Evolutionary conservation across 2,113 vertebrate genomes (phyloP).

Genomic region (Corythoichthys intestinalis): DNA sequence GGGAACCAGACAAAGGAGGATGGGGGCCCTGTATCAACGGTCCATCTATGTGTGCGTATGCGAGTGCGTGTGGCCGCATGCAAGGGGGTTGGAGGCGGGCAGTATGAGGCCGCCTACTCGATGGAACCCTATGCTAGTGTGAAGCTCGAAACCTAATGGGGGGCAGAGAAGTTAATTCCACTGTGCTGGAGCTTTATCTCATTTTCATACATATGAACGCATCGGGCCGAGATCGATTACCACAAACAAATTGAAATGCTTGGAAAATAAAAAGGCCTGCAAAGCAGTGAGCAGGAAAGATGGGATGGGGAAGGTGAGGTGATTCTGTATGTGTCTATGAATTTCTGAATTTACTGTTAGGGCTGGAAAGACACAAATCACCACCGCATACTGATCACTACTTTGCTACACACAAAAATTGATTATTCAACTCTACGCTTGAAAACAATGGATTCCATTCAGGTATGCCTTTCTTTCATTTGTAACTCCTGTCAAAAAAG

Average conservation of each 20-base stretch:
- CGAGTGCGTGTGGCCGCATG: constrained; percentile 23
- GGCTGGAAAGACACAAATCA: constrained; percentile 64
- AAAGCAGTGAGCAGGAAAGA: constrained; percentile 37
- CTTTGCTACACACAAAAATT: constrained; percentile 17
- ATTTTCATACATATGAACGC: constrained; percentile 71
- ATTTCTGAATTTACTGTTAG: constrained; percentile 59
- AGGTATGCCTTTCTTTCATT: constrained; percentile 29
- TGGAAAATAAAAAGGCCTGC: constrained; percentile 44
- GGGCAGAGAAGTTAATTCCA: constrained; percentile 70
- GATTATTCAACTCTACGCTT: constrained; percentile 59
- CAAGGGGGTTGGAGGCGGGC: constrained; percentile 13
- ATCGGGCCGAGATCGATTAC: constrained; percentile 65
- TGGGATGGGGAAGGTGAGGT: constrained; percentile 22
- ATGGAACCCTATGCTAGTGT: constrained; percentile 34
- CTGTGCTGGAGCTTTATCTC: constrained; percentile 57
- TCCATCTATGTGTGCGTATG: constrained; percentile 24
- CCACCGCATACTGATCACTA: constrained; percentile 52
- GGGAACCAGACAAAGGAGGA: constrained; percentile 20
- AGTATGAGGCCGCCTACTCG: constrained; percentile 29
- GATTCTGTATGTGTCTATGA: constrained; percentile 46
- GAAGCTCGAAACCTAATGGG: constrained; percentile 62
- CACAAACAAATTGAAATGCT: constrained; percentile 69
- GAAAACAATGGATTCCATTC: constrained; percentile 47
- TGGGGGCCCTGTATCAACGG: constrained; percentile 22
- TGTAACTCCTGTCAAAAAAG: no score